Evolutionary conservation across 2,113 vertebrate genomes (phyloP), one percentile per base, ranked within the genome.

Genomic region (Anhinga anhinga): DNA sequence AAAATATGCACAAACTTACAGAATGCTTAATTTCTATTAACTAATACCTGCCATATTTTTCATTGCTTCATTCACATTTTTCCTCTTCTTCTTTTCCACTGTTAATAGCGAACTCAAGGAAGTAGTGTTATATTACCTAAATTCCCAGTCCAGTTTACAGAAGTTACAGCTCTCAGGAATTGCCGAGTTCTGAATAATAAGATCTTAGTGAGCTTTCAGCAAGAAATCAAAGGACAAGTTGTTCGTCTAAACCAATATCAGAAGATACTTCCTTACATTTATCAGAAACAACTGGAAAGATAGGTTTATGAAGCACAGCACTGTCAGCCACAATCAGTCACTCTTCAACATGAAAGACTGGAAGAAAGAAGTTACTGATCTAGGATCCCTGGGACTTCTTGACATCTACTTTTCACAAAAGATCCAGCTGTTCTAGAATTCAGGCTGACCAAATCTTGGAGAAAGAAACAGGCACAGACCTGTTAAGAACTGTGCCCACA

Each of bases 371-470:
- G 7, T 49, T 95, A 53, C 65, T 84, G 58, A 90, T 87, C 62
- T 65, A 70, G 90, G 93, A 85, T 78, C 27, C 58, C 55, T 62
- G 29, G 16, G 77, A 62, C 47, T 69, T 58, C 15, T 61, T 58
- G 55, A 38, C 47, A 89, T 96, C 87, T 94, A 72, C 42, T 84
- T 96, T 87, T 69, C 70, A 72, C 74, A 63, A 36, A 90, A 76
- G 32, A 91, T 86, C 32, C 93, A 93, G 67, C n/a, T 96, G 73
- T 88, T 96, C 71, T 36, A 86, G 71, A 94, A 88, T 80, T 81
- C 67, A 83, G 16, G 59, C 50, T 62, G 67, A 66, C 74, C 89
- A 96, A 63, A 73, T 42, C 45, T 61, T 70, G 44, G 58, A 82
- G 58, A 59, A 77, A 49, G 47, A 58, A 67, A n/a, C 29, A 52